Base-by-base conservation (phyloP, 2,113 vertebrate species). In the Xiphophorus hellerii region DNA sequence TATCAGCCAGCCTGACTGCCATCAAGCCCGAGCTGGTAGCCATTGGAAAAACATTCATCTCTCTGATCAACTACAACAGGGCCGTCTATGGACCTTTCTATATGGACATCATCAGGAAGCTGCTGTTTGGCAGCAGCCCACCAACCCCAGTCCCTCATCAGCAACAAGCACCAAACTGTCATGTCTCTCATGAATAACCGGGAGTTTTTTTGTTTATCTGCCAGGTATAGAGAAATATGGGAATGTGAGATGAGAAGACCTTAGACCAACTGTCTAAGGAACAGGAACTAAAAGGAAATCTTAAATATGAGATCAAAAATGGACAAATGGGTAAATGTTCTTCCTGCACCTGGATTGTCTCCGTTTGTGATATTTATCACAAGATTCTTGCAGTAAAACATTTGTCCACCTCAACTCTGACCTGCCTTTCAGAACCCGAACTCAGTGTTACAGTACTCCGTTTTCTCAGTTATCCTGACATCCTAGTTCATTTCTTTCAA, bases 81-180 rank as follows among this genome's bases (percentile, higher is more conserved):
- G 92, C 93, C 76, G 96, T 98, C 5, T 99, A 98, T 48, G 96
- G 96, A 92, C 97, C 96, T 25, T 98, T 97, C 88, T 99, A 99
- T 65, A 94, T 95, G 5, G 95, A 90, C 74, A 97, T 99, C 92
- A 94, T 99, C 58, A 96, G 93, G 86, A 97, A 95, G 84, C 91
- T 98, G 66, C 94, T 98, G 71, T 98, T 96, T 75, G 80, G 74
- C 28, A 90, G 89, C 62, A 78, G 88, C 73, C 58, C 89, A 30
- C 3, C 71, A 14, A 88, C 69, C 37, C n/a, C 69, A 42, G 42
- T 35, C 25, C 90, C 91, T 70, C 67, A 69, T 28, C 94, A 92
- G 74, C 77, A 87, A 35, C 71, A 66, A 4, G 13, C 85, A 35
- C 80, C 74, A 37, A 58, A 81, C 39, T 66, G 87, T 5, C 44